Evolutionary conservation across 2,113 vertebrate species (phyloP).

Genomic region (Phocoena phocoena): DNA sequence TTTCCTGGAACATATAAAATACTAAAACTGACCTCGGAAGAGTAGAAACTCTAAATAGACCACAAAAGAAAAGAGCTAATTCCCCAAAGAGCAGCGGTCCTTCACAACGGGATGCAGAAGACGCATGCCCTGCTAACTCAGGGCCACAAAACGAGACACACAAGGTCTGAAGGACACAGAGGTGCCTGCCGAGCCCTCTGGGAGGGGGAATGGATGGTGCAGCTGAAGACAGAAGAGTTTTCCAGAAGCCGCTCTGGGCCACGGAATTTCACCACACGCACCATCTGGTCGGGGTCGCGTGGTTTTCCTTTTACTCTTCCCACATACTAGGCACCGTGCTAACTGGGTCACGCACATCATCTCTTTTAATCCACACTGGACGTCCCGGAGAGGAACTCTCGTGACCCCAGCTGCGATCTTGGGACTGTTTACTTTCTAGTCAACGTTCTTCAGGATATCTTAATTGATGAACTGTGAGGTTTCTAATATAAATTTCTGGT

Average conservation of each 20-base stretch:
- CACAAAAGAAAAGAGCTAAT: neutral
- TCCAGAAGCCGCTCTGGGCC: neutral
- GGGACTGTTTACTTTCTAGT: neutral
- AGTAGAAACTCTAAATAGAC: neutral
- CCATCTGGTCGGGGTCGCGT: rapidly evolving
- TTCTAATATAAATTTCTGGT: neutral
- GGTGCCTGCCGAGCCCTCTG: too few species aligned
- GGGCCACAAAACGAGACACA: too few species aligned
- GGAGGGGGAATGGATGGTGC: too few species aligned
- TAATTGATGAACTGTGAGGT: neutral
- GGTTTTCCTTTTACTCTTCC: neutral
- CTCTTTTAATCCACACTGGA: neutral
- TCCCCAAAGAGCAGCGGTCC: neutral
- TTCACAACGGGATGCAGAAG: neutral
- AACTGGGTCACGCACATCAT: neutral
- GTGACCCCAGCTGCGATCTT: neutral
- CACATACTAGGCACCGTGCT: neutral
- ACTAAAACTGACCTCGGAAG: neutral
- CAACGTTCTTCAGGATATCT: neutral
- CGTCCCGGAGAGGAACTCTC: neutral
- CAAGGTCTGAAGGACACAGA: neutral
- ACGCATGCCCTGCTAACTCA: neutral
- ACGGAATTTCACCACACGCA: rapidly evolving
- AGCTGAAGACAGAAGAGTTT: neutral
- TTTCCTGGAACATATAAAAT: neutral